Evolutionary conservation across 2,113 vertebrate species (phyloP).

Genomic region (Nerophis ophidion): DNA sequence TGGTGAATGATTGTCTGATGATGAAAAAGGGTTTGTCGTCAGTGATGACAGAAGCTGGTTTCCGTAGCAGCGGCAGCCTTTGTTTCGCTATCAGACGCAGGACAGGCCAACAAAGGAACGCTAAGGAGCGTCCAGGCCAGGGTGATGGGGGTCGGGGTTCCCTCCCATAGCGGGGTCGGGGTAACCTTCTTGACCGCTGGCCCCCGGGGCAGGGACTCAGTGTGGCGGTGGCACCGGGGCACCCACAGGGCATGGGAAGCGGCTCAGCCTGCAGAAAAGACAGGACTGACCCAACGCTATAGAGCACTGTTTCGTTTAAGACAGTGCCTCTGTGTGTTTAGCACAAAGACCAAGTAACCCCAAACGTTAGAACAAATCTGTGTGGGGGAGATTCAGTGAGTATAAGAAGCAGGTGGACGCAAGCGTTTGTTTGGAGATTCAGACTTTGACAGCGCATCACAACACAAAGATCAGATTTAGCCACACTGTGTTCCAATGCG

Average conservation of each 20-base stretch:
- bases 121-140: constrained; percentile 76
- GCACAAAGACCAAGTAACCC: constrained; percentile 59
- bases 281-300: constrained; percentile 58
- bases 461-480: constrained; percentile 61
- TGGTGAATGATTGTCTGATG: constrained; percentile 2
- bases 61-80: constrained; percentile 59
- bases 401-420: constrained; percentile 66
- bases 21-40: constrained; percentile 24
- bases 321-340: constrained; percentile 40
- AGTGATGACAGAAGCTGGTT: constrained; percentile 47
- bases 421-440: constrained; percentile 71
- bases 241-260: constrained; percentile 78
- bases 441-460: constrained; percentile 67
- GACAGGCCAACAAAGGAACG: constrained; percentile 75
- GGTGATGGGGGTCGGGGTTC: constrained; percentile 72
- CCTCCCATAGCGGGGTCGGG: constrained; percentile 73
- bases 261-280: constrained; percentile 60
- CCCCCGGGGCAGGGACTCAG: constrained; percentile 78
- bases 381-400: constrained; percentile 57
- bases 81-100: constrained; percentile 65
- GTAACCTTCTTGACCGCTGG: constrained; percentile 84
- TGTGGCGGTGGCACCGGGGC: constrained; percentile 83
- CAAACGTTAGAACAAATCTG: constrained; percentile 46
- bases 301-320: constrained; percentile 46
- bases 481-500: constrained; percentile 30